Conservation (phyloP, 2,797 vertebrate genomes). For the Synanceia verrucosa region DNA sequence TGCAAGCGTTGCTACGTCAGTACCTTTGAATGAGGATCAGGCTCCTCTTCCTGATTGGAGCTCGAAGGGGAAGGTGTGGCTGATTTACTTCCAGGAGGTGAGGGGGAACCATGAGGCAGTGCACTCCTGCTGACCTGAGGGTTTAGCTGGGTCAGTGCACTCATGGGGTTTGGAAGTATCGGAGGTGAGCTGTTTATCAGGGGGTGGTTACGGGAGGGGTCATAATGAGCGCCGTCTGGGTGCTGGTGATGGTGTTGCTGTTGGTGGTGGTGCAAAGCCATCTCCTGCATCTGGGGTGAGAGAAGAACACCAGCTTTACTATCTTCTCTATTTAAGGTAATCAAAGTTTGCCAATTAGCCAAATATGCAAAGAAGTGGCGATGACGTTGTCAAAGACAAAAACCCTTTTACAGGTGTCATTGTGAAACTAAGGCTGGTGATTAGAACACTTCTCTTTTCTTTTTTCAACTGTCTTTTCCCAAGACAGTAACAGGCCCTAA, state of each 20-base stretch:
- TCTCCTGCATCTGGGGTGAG: slow-evolving; percentile 95
- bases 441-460: slow-evolving; percentile 20
- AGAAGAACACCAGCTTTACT: slow-evolving; percentile 88
- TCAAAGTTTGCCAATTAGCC: slow-evolving; percentile 74
- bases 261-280: slow-evolving; percentile 88
- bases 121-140: slow-evolving; percentile 92
- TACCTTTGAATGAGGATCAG: slow-evolving; percentile 96
- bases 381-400: slow-evolving; percentile 41
- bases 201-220: slow-evolving; percentile 88
- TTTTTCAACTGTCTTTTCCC: background rate
- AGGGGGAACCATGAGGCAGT: slow-evolving; percentile 92
- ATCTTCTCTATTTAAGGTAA: slow-evolving; percentile 57
- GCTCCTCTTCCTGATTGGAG: slow-evolving; percentile 98
- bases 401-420: background rate
- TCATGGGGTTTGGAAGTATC: slow-evolving; percentile 94
- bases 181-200: slow-evolving; percentile 90
- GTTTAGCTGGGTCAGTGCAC: slow-evolving; percentile 94
- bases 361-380: slow-evolving; percentile 60
- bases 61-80: slow-evolving; percentile 98
- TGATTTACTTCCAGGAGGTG: slow-evolving; percentile 97
- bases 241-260: slow-evolving; percentile 78
- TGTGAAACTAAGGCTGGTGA: slow-evolving; percentile 20
- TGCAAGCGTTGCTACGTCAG: slow-evolving; percentile 54
- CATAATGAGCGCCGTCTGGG: slow-evolving; percentile 89
- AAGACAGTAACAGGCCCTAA: slow-evolving; percentile 1